phyloP scores from a whole-genome alignment of 1,140 invertebrate genomes.

The Branchinecta lynchi region DNA sequence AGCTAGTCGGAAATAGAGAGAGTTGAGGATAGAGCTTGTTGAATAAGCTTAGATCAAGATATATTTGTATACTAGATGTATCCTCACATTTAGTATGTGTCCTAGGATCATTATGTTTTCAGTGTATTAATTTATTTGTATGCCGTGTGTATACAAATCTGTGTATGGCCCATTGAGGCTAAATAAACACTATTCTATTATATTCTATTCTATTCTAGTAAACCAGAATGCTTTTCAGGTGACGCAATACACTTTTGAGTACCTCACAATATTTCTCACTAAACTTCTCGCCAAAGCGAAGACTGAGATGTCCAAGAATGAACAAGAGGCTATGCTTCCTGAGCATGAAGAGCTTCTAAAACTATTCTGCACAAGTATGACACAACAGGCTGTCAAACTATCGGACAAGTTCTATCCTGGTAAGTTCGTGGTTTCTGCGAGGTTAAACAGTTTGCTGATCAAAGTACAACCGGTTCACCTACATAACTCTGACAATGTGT shows the following conservation, averaged over 20 bases:
- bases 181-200: no score
- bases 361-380: not conserved
- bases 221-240: not conserved
- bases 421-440: not conserved
- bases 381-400: not conserved
- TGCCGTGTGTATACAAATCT: no score
- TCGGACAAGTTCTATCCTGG: not conserved
- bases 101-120: not conserved
- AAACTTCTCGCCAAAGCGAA: not conserved
- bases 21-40: no score
- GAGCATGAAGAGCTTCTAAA: not conserved
- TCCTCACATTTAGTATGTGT: no score
- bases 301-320: not conserved
- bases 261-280: not conserved
- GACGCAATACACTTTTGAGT: not conserved
- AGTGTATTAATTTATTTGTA: not conserved
- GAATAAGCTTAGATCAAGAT: no score
- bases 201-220: no score
- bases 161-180: no score
- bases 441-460: not conserved
- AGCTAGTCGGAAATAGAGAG: no score
- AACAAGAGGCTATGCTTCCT: not conserved
- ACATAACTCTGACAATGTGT: not conserved
- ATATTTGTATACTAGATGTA: no score
- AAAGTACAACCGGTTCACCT: not conserved